phyloP scores from a whole-genome alignment of 2,797 vertebrate species.

The Pangasius djambal region DNA sequence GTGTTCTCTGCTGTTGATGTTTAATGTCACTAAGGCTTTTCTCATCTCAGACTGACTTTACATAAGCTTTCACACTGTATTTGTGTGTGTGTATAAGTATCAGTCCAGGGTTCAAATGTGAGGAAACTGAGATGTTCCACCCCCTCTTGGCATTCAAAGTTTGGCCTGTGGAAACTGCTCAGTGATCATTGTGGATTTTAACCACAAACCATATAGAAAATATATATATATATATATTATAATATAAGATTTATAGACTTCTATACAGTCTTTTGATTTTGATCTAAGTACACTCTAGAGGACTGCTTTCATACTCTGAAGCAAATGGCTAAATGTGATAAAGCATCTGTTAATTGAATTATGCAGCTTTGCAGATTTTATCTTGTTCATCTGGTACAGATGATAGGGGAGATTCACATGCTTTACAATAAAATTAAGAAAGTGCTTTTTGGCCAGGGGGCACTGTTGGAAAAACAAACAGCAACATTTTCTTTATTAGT shows the following conservation, averaged over 20 bases:
- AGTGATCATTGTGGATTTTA: constrained; percentile 16
- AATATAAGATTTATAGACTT: not conserved
- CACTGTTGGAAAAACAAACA: constrained; percentile 41
- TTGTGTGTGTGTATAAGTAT: constrained; percentile 12
- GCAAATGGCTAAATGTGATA: constrained; percentile 16
- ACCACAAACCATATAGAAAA: constrained; percentile 10
- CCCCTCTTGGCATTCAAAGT: not conserved
- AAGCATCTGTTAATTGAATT: constrained; percentile 50
- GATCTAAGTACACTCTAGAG: not conserved
- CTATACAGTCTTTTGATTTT: not conserved
- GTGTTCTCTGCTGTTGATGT: constrained; percentile 68
- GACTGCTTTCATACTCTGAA: not conserved
- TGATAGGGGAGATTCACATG: constrained; percentile 28
- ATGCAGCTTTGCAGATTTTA: constrained; percentile 13
- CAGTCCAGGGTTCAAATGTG: constrained; percentile 26
- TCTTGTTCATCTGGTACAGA: constrained; percentile 22
- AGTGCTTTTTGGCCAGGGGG: constrained; percentile 17
- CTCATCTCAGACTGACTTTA: constrained; percentile 60
- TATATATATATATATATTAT: not conserved
- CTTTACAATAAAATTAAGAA: constrained; percentile 33
- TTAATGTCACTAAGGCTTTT: constrained; percentile 74
- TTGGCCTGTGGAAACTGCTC: not conserved
- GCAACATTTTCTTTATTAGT: constrained; percentile 44
- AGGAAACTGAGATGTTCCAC: constrained; percentile 31
- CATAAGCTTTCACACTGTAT: constrained; percentile 56